A percentile compares a stretch with the other conserved stretches of the same genome.
These are phyloP conservation scores for Metellina segmentata DNA, from an alignment of 2,888 invertebrate species.

Conservation along the genomic window DNA sequence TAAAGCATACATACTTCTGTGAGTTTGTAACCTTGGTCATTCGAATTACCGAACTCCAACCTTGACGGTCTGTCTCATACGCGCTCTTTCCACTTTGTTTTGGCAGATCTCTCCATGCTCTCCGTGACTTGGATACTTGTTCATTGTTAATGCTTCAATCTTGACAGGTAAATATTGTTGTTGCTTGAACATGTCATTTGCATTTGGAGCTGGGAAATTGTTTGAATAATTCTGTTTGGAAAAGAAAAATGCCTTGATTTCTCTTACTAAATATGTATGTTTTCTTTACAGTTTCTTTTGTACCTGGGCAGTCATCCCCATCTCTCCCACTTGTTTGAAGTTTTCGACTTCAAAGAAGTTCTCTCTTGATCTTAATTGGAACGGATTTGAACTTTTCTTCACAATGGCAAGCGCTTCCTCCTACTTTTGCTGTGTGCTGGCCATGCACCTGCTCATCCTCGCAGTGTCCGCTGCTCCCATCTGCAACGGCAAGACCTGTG, in stretches of 20 bases:
- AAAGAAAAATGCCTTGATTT: background rate
- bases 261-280: background rate
- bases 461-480: constrained; percentile 61
- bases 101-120: constrained; percentile 6
- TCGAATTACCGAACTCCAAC: constrained; percentile 19
- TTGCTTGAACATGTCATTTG: background rate
- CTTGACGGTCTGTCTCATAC: background rate
- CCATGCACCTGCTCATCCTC: constrained; percentile 38
- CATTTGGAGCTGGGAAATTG: background rate
- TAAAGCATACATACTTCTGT: constrained; percentile 36
- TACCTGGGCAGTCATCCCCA: background rate
- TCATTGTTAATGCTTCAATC: constrained; percentile 7
- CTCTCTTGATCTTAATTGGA: background rate
- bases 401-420: constrained; percentile 11
- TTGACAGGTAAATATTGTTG: constrained; percentile 31
- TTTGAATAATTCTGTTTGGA: background rate
- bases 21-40: constrained; percentile 51
- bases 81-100: background rate
- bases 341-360: background rate
- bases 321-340: background rate
- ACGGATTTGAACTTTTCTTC: background rate
- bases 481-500: constrained; percentile 57
- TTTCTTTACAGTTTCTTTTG: constrained; percentile 12
- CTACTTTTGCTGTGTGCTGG: constrained; percentile 8
- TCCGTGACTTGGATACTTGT: constrained; percentile 18